These are phyloP conservation scores for Bufo bufo DNA, from an alignment of 2,113 vertebrate species.

Conservation along the genomic window DNA sequence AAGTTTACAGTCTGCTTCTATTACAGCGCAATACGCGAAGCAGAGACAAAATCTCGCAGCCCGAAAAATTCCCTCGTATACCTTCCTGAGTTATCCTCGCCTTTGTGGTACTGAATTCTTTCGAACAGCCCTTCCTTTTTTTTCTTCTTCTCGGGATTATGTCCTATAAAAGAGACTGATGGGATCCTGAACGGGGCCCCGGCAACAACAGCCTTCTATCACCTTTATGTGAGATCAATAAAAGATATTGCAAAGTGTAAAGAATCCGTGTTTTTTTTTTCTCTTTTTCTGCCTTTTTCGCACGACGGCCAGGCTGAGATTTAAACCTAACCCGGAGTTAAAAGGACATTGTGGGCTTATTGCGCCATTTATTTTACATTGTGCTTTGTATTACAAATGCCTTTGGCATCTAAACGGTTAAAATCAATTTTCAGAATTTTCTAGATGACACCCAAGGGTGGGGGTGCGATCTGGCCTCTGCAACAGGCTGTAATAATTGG, in stretches of 20 bases:
- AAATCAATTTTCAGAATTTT: background rate
- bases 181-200: conserved; percentile 10
- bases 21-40: conserved; percentile 35
- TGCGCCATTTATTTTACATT: background rate
- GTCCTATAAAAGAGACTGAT: conserved; percentile 55
- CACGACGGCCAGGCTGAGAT: background rate
- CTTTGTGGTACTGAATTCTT: conserved; percentile 27
- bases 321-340: conserved; percentile 30
- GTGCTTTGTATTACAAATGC: background rate
- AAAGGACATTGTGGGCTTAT: conserved; percentile 26
- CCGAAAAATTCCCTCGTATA: conserved; percentile 32
- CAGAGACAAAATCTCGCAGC: conserved; percentile 19
- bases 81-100: conserved; percentile 26
- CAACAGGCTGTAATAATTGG: too few species aligned
- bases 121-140: background rate
- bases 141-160: conserved; percentile 22
- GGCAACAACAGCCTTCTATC: conserved; percentile 51
- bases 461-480: too few species aligned
- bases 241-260: conserved; percentile 54
- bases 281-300: background rate
- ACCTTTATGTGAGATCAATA: conserved; percentile 52
- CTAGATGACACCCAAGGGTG: too few species aligned
- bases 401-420: background rate
- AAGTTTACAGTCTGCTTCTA: conserved; percentile 33
- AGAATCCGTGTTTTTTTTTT: conserved; percentile 33